Evolutionary conservation across 2,797 vertebrate genomes (phyloP), one percentile per base, ranked within the genome.

Genomic region (Platyrinchus mystaceus): DNA sequence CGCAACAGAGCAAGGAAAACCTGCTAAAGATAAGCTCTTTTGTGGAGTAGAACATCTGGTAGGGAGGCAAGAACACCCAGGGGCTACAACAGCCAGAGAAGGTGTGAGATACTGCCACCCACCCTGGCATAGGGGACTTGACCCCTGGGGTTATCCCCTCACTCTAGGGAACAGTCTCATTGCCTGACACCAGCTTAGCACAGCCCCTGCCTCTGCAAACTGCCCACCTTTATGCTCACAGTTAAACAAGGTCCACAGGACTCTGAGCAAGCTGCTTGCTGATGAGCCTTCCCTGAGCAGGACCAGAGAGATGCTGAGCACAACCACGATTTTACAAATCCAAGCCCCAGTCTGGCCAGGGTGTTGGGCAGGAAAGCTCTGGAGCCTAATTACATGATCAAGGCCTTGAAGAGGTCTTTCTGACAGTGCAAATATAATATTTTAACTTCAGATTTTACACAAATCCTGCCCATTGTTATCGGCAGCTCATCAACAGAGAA

Each of bases 121-220:
- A 47, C 3, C 32, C 62, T 1, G 1, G 39, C 0, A 0, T 1
- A 0, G 1, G 37, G 18, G 21, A 60, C 41, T 7, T 27, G 34
- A 13, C 22, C 47, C 37, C 43, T 12, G 1, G 3, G 44, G 43
- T 36, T 14, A 20, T 46, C 12, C 16, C 44, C 44, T 55, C 0
- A 0, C 50, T 69, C 2, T 3, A 44, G 26, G 24, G 36, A 49
- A 23, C 23, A 56, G 26, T 24, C 52, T 53, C 14, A 5, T 1
- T 0, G 0, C 50, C 43, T 8, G 14, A 15, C 37, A 55, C 4
- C 4, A 23, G 28, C 39, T 24, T 26, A 34, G 55, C 44, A 55
- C 44, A 86, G 39, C 58, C 36, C 14, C 39, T 44, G 39, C 22
- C 83, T 10, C 68, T 44, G 50, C 55, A 41, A 12, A 12, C 4